phyloP scores from a whole-genome alignment of 2,113 vertebrate genomes.

The Illadopsis cleaveri region DNA sequence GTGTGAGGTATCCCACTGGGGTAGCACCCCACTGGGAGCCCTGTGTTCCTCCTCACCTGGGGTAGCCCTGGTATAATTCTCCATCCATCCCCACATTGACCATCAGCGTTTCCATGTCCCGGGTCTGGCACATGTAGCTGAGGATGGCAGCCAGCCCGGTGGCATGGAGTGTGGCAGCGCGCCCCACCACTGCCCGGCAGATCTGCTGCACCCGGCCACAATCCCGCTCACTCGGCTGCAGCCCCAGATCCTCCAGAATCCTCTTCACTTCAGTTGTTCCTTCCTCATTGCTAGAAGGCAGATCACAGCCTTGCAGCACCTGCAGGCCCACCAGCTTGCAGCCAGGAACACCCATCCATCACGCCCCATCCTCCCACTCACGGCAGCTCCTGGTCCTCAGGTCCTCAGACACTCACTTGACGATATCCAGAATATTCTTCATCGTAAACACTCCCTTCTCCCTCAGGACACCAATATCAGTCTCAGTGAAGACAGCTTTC shows the following conservation, averaged over 20 bases:
- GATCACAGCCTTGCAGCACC: not conserved
- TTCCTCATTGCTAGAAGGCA: not conserved
- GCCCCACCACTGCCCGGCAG: constrained; percentile 71
- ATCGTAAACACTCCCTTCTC: constrained; percentile 54
- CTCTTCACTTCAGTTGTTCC: constrained; percentile 24
- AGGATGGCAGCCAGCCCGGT: constrained; percentile 79
- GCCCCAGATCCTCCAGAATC: constrained; percentile 69
- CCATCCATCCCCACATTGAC: constrained; percentile 80
- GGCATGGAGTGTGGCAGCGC: constrained; percentile 77
- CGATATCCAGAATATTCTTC: constrained; percentile 77
- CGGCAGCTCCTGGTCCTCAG: not conserved
- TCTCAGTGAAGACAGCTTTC: constrained; percentile 71
- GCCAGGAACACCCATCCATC: not conserved
- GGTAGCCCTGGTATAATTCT: constrained; percentile 56
- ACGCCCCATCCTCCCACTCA: not conserved
- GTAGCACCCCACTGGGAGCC: not conserved
- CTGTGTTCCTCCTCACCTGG: not conserved
- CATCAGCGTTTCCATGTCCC: constrained; percentile 32
- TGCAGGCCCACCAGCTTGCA: accelerated
- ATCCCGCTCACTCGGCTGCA: constrained; percentile 63
- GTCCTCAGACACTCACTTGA: constrained; percentile 71
- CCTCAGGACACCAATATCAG: not conserved
- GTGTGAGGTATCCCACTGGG: not conserved
- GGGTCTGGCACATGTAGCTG: constrained; percentile 71
- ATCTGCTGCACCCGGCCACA: constrained; percentile 67